These are phyloP conservation scores for Dendrolimus pini DNA, from an alignment of 2,888 invertebrate species.

Conservation along the genomic window DNA sequence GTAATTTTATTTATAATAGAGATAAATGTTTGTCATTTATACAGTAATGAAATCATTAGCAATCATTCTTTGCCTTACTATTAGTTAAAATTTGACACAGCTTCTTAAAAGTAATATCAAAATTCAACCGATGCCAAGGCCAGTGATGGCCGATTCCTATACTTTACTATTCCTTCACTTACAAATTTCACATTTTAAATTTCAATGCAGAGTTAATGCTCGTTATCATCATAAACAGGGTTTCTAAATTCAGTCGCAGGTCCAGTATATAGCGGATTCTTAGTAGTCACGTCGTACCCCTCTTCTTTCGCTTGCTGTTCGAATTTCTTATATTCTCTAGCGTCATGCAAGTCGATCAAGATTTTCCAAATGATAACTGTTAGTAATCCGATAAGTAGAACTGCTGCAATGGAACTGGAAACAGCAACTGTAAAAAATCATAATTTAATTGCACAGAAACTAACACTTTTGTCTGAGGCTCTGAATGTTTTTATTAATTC, in stretches of 20 bases:
- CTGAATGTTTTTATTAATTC: background rate
- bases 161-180: too few relatives aligned
- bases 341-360: slow-evolving; percentile 43
- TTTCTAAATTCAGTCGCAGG: slow-evolving; percentile 37
- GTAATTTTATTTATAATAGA: too few relatives aligned
- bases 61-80: too few relatives aligned
- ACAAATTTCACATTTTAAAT: too few relatives aligned
- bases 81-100: too few relatives aligned
- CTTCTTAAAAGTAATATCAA: too few relatives aligned
- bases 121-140: too few relatives aligned
- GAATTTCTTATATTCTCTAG: slow-evolving; percentile 48
- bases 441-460: background rate
- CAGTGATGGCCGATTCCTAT: too few relatives aligned
- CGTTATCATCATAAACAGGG: slow-evolving; percentile 27
- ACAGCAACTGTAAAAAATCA: slow-evolving; percentile 38
- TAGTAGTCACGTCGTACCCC: slow-evolving; percentile 30
- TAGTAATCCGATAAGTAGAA: slow-evolving; percentile 49
- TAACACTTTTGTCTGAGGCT: background rate
- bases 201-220: background rate
- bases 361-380: slow-evolving; percentile 53
- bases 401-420: slow-evolving; percentile 37
- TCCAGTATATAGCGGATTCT: slow-evolving; percentile 37
- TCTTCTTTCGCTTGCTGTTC: slow-evolving; percentile 27
- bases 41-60: too few relatives aligned
- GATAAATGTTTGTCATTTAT: too few relatives aligned